Percentiles rank a stretch among this genome's conserved stretches.
phyloP scores from a whole-genome alignment of 2,888 invertebrate species.

The Chrysolina oricalcia region DNA sequence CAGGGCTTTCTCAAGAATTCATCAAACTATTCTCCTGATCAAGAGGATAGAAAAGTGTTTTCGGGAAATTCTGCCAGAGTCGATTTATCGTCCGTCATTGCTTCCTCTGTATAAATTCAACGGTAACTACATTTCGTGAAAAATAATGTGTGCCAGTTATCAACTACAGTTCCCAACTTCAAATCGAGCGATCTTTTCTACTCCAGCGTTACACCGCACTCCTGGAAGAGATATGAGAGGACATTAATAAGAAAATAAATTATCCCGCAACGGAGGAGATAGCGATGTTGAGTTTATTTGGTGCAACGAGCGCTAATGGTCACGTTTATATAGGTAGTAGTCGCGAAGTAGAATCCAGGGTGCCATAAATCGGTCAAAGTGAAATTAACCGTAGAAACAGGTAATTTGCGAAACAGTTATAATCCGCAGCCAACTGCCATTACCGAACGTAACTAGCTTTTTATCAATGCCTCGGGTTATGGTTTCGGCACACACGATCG shows the following conservation, averaged over 20 bases:
- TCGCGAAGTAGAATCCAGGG: slow-evolving; percentile 57
- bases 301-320: slow-evolving; percentile 53
- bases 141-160: neutral
- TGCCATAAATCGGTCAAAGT: slow-evolving; percentile 64
- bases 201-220: neutral
- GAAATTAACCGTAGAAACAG: slow-evolving; percentile 66
- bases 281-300: slow-evolving; percentile 46
- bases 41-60: too few relatives aligned
- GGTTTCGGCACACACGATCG: slow-evolving; percentile 67
- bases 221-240: slow-evolving; percentile 10
- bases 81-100: too few relatives aligned
- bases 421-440: slow-evolving; percentile 68
- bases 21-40: too few relatives aligned
- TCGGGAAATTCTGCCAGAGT: too few relatives aligned
- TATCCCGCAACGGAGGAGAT: slow-evolving; percentile 41
- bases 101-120: too few relatives aligned
- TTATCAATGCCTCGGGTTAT: slow-evolving; percentile 68
- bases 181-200: neutral
- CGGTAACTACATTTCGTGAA: too few relatives aligned
- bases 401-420: slow-evolving; percentile 67
- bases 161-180: neutral
- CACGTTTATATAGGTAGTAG: slow-evolving; percentile 59
- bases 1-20: too few relatives aligned
- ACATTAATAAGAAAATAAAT: slow-evolving; percentile 34
- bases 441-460: slow-evolving; percentile 66